phyloP scores from a whole-genome alignment of 53 echinoderm and acorn worm genomes.

The Pentamera pediparva region DNA sequence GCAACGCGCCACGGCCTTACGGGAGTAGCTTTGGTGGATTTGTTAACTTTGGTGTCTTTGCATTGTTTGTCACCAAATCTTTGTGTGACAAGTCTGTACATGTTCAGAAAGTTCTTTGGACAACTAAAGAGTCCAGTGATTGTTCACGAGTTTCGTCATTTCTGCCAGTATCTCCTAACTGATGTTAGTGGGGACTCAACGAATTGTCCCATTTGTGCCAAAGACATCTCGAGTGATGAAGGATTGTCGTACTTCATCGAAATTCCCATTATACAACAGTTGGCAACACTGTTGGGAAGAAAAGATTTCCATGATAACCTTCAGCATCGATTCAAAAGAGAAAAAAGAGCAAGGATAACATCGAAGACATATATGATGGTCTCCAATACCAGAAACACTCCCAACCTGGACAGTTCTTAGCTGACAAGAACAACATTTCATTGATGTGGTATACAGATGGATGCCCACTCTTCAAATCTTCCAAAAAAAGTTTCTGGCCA shows the following conservation, averaged over 20 bases:
- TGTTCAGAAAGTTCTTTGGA: constrained; percentile 50
- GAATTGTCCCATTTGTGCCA: constrained; percentile 9
- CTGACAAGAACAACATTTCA: constrained; percentile 19
- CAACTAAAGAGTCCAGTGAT: constrained; percentile 41
- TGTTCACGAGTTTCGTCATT: constrained; percentile 47
- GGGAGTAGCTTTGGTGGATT: constrained; percentile 48
- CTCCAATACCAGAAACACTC: neutral
- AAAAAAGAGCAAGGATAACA: neutral
- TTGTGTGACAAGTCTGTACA: constrained; percentile 44
- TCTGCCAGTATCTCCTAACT: constrained; percentile 16
- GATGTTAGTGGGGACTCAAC: neutral
- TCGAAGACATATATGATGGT: constrained; percentile 44
- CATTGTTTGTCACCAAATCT: constrained; percentile 56
- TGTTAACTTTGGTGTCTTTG: constrained; percentile 48
- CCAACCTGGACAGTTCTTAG: constrained; percentile 15
- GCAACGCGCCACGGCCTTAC: constrained; percentile 46
- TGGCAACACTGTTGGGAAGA: neutral
- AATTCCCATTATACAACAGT: constrained; percentile 13
- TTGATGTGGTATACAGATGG: constrained; percentile 50
- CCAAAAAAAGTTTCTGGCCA: neutral
- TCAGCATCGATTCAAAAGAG: neutral
- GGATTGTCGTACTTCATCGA: constrained; percentile 15
- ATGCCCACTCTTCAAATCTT: neutral
- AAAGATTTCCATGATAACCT: constrained; percentile 30
- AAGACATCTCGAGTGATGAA: neutral